phyloP scores from a whole-genome alignment of 2,113 vertebrate genomes.

The Cygnus buccinator region DNA sequence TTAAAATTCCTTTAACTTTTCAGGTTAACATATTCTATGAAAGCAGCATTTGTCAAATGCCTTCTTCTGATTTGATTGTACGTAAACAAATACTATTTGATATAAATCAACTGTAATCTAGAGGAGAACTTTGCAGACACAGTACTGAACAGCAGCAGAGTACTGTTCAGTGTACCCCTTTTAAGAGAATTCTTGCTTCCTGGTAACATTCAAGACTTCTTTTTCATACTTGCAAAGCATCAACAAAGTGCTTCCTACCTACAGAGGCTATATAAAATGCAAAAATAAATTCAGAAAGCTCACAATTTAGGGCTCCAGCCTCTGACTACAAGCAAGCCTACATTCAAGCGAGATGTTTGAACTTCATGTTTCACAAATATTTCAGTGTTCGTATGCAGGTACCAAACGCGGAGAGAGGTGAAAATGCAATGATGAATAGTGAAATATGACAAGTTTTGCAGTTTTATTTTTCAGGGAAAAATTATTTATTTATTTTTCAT shows the following conservation, averaged over 20 bases:
- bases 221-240: background rate
- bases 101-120: background rate
- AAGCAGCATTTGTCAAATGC: background rate
- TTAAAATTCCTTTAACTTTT: background rate
- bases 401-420: background rate
- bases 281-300: background rate
- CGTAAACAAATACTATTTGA: background rate
- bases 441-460: background rate
- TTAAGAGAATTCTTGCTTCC: background rate
- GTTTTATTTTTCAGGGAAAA: background rate
- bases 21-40: background rate
- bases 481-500: too few relatives aligned
- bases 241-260: background rate
- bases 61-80: fast-evolving
- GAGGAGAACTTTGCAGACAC: background rate
- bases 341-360: background rate
- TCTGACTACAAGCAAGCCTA: background rate
- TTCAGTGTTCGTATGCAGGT: background rate
- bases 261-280: background rate
- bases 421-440: background rate
- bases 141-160: background rate
- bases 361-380: background rate
- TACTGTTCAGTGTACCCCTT: background rate
- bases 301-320: background rate
- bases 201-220: background rate